Base-by-base conservation (phyloP, 2,113 vertebrate genomes). In the Hucho hucho region DNA sequence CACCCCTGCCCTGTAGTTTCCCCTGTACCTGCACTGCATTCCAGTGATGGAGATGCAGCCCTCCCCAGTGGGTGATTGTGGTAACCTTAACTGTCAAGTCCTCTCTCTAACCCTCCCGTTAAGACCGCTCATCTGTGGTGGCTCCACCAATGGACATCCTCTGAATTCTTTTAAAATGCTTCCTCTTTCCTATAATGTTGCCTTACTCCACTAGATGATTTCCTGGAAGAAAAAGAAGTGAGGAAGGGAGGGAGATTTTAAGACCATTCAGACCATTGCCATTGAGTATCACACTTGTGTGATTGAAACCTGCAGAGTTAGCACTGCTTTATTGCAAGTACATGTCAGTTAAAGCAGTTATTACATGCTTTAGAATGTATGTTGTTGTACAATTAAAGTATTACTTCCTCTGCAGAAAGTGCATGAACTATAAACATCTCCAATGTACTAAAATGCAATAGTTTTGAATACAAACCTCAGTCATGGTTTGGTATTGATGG, bases 21-120 rank as follows among this genome's bases (percentile, higher is more conserved):
- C 74, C 56, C 37, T 43, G 9, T 43, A 43, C 37, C 37, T 80
- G 75, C 75, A 91, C 81, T 93, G 91, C 92, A 89, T 93, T 93
- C 92, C 93, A 86, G 88, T 88, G 89, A 76, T 77, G 89, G 92
- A 93, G 92, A 92, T 93, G 92, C 89, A 92, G 87, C n/a, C 58
- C 72, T 16, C 9, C 59, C 29, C 28, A 32, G 58, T 61, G n/a
- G 58, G 58, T n/a, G 49, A 14, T 14, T 53, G 49, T 53, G 49
- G 43, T 77, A 65, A 63, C 6, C n/a, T 18, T 25, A n/a, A 24
- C n/a, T 25, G 24, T 28, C 61, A 22, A 11, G 9, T 20, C 67
- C 43, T 20, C 18, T 43, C 66, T n/a, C 66, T 43, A 43, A 12
- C 32, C 29, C 43, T 43, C 9, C 37, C 11, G 37, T 43, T 43